These are phyloP conservation scores for Nezara viridula DNA, from an alignment of 2,888 invertebrate genomes.

Conservation along the genomic window DNA sequence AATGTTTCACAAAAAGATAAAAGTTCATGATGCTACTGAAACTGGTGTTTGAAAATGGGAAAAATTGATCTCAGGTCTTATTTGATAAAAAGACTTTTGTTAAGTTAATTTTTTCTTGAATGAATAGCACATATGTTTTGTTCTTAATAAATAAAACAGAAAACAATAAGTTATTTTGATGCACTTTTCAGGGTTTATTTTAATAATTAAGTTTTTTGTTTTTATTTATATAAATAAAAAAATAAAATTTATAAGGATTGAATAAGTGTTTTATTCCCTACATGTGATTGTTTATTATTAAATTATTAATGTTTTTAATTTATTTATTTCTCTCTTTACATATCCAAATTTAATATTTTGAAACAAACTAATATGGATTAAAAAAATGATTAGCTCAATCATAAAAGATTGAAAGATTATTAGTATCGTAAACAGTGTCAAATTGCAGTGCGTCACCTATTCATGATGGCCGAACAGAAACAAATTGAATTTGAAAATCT, in stretches of 20 bases:
- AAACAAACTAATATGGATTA: background rate
- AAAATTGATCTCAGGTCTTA: slow-evolving; percentile 25
- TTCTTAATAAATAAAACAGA: background rate
- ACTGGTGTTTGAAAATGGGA: background rate
- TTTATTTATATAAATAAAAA: background rate
- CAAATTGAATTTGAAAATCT: slow-evolving; percentile 45
- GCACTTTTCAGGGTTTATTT: background rate
- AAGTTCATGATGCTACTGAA: background rate
- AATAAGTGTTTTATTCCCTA: background rate
- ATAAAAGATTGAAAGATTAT: background rate
- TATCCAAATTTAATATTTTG: background rate
- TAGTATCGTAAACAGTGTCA: background rate
- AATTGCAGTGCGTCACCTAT: background rate
- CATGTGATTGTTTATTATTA: background rate
- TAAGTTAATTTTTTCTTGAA: slow-evolving; percentile 5
- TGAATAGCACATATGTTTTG: background rate
- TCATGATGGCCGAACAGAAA: background rate
- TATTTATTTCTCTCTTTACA: background rate
- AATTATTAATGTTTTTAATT: background rate
- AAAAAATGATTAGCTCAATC: background rate
- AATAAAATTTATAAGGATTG: slow-evolving; percentile 12
- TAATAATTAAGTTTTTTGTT: background rate
- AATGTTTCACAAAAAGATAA: background rate
- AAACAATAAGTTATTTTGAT: background rate
- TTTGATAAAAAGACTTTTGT: background rate